Conservation (phyloP, 2,888 invertebrate genomes). For the Phyllotreta cruciferae region DNA sequence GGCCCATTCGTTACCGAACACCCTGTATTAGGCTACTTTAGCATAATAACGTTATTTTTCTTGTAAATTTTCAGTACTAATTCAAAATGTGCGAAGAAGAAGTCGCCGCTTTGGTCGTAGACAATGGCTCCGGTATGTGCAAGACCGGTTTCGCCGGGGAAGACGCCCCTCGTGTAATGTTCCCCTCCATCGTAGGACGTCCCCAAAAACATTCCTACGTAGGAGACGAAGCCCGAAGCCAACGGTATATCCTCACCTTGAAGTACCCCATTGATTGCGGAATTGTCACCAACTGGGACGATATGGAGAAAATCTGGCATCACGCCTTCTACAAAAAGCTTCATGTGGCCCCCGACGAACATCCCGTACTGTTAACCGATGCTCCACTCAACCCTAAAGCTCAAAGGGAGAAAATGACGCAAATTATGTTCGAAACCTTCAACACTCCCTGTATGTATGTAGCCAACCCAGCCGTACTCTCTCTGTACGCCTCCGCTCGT, state of each 20-base stretch:
- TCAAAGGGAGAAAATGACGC: constrained; percentile 90
- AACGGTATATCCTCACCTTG: constrained; percentile 93
- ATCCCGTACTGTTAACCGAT: constrained; percentile 86
- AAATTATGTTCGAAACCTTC: too few species aligned
- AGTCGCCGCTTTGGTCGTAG: constrained; percentile 91
- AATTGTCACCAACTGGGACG: constrained; percentile 98
- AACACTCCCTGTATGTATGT: constrained; percentile 95
- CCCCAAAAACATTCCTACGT: constrained; percentile 97
- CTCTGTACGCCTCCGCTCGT: constrained; percentile 93
- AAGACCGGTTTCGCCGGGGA: constrained; percentile 97
- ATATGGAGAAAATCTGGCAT: too few species aligned
- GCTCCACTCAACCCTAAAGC: constrained; percentile 89
- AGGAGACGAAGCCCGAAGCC: constrained; percentile 95
- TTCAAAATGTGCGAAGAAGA: constrained; percentile 87
- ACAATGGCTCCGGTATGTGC: constrained; percentile 98
- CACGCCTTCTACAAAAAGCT: constrained; percentile 99
- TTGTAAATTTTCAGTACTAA: constrained; percentile 52
- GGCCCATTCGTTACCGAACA: too few species aligned
- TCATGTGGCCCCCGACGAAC: constrained; percentile 93
- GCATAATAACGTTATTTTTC: too few species aligned
- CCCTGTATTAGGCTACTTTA: too few species aligned
- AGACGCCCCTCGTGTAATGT: constrained; percentile 93
- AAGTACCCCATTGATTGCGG: constrained; percentile 98
- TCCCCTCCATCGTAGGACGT: constrained; percentile 94
- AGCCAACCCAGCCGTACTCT: constrained; percentile 91